phyloP scores from a whole-genome alignment of 2,888 invertebrate species.

The Spodoptera exigua region DNA sequence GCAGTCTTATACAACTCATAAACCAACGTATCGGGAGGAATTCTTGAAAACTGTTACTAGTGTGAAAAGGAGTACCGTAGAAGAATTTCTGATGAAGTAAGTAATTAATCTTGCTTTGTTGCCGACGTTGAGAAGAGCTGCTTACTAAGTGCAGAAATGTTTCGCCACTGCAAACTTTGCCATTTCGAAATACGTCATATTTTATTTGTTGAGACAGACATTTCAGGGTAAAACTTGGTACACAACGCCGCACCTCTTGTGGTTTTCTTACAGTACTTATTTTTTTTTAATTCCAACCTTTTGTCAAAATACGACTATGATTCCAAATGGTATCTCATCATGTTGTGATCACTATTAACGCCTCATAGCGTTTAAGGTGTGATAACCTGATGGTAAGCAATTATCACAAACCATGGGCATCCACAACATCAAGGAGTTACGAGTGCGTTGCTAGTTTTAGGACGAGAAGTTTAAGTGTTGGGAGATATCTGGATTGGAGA shows the following conservation, averaged over 20 bases:
- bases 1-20: slow-evolving; percentile 25
- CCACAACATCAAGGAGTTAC: too few relatives aligned
- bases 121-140: slow-evolving; percentile 44
- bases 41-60: slow-evolving; percentile 36
- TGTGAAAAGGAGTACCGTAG: slow-evolving; percentile 46
- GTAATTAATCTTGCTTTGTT: slow-evolving; percentile 61
- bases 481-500: too few relatives aligned
- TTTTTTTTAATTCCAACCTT: too few relatives aligned
- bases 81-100: slow-evolving; percentile 53
- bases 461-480: too few relatives aligned
- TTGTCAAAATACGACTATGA: too few relatives aligned
- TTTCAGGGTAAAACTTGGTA: slow-evolving; percentile 19
- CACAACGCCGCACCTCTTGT: neutral
- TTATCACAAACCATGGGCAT: too few relatives aligned
- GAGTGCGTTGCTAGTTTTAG: too few relatives aligned
- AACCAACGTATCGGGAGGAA: slow-evolving; percentile 34
- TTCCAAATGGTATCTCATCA: too few relatives aligned
- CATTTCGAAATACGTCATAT: slow-evolving; percentile 44
- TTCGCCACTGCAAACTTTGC: slow-evolving; percentile 47
- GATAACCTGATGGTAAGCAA: too few relatives aligned
- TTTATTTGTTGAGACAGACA: slow-evolving; percentile 32
- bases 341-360: too few relatives aligned
- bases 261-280: neutral
- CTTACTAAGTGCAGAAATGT: slow-evolving; percentile 44
- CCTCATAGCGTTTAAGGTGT: too few relatives aligned